Base-by-base conservation (phyloP, 2,113 vertebrate genomes). In the Austrofundulus limnaeus region DNA sequence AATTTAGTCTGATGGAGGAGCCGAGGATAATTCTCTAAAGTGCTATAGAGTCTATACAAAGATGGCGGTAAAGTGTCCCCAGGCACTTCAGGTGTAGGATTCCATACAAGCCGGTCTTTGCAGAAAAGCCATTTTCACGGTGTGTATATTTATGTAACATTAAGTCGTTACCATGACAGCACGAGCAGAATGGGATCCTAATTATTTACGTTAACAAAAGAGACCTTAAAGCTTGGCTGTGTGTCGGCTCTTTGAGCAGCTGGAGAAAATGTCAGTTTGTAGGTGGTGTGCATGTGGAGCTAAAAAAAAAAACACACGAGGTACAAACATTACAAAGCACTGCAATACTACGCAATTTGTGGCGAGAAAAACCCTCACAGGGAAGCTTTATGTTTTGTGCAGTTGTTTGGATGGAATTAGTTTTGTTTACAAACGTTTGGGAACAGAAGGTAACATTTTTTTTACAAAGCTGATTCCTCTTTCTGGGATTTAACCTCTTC, bases 351-450 rank as follows among this genome's bases (percentile, higher is more conserved):
- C 55, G 60, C 68, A 78, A 71, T 82, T 82, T 55, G 74, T 72
- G 76, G 76, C 42, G 1, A 21, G 51, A 56, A 23, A 34, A 34
- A 5, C 31, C 28, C 57, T 43, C 61, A 62, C 46, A 50, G 19
- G 25, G 51, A 46, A 15, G 50, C 68, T 82, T 61, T 34, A 53
- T 56, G 37, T 61, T 74, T 49, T 67, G 23, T 52, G 17, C 49
- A 39, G 16, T 66, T 24, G 59, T 62, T 77, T 55, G 69, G 74
- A 79, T 50, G 59, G 48, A 49, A 46, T 61, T 37, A 53, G 50
- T 21, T 67, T 50, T 72, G 73, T 70, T 83, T 85, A 68, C 55
- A 55, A 61, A 60, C 21, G 60, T 45, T 62, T 61, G 48, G 25
- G 38, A 34, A 52, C 19, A 46, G 47, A 73, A n/a, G 65, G 59